Evolutionary conservation across 2,113 vertebrate genomes (phyloP), one percentile per base, ranked within the genome.

Genomic region (Tyto alba): DNA sequence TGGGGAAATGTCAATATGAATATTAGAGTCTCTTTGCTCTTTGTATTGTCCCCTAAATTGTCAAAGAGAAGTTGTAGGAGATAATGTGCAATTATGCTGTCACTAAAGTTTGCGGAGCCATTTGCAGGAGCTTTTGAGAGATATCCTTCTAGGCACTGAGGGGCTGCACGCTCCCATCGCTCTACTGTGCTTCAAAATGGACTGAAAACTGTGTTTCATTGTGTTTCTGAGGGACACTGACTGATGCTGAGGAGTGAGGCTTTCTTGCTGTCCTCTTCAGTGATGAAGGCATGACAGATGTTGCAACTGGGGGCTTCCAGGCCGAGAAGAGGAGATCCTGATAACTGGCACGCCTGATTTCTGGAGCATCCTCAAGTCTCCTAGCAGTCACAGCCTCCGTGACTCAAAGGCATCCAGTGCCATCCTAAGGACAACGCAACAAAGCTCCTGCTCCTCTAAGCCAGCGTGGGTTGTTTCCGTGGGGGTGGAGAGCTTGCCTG

Each of bases 61-160:
- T 83, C 88, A 19, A 50, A 96, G 91, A 34, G 78, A 76, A 62
- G 81, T 16, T 69, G 77, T 57, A 41, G 85, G 78, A 95, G 84
- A 88, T 89, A 91, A 88, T 80, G 81, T 88, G 59, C 93, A 88
- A 90, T 95, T 90, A 94, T 18, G 77, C 71, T 96, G 95, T 93
- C 93, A 79, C 77, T 89, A 0, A 77, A 79, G 67, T 62, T 84
- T 73, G 81, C n/a, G 81, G 71, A 96, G 41, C 67, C 1, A 6
- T 69, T 85, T 90, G 75, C 22, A 52, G 91, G 72, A 89, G 81
- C 71, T 95, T 68, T 75, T 75, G 87, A 66, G 94, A 91, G 81
- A 53, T 3, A 68, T 53, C 77, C 67, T 69, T 73, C 88, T 2
- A n/a, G 77, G 73, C 36, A n/a, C 0, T 0, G 32, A n/a, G 50